phyloP scores from a whole-genome alignment of 92 coral and sea anemone species.

The Epizoanthus fatuus region DNA sequence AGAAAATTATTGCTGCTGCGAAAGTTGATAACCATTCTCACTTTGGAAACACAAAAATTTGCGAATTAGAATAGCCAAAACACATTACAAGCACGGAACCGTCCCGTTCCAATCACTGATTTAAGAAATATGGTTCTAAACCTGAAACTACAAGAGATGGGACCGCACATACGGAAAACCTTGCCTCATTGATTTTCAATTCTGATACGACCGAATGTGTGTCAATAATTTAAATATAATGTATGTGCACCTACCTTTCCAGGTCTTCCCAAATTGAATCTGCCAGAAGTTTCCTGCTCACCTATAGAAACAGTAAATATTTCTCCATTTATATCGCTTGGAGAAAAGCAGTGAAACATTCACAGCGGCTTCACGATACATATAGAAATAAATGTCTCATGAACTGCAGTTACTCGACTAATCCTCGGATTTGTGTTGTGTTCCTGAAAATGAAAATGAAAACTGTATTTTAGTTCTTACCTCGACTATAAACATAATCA shows the following conservation, averaged over 20 bases:
- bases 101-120: too few species aligned
- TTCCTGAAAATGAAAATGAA: neutral
- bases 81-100: too few species aligned
- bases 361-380: neutral
- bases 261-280: neutral
- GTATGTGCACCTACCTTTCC: neutral
- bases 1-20: too few species aligned
- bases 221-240: neutral
- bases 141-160: too few species aligned
- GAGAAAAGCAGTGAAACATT: neutral
- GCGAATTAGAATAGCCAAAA: too few species aligned
- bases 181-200: too few species aligned
- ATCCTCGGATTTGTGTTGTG: neutral
- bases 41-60: too few species aligned
- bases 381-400: neutral
- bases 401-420: neutral
- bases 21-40: too few species aligned
- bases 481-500: too few species aligned
- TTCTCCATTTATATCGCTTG: neutral
- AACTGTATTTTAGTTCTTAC: neutral
- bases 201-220: too few species aligned
- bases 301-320: slow-evolving; percentile 40
- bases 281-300: slow-evolving; percentile 5
- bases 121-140: too few species aligned
- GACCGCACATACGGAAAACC: too few species aligned